phyloP scores from a whole-genome alignment of 2,797 vertebrate species.

The Pseudomugil tenellus region DNA sequence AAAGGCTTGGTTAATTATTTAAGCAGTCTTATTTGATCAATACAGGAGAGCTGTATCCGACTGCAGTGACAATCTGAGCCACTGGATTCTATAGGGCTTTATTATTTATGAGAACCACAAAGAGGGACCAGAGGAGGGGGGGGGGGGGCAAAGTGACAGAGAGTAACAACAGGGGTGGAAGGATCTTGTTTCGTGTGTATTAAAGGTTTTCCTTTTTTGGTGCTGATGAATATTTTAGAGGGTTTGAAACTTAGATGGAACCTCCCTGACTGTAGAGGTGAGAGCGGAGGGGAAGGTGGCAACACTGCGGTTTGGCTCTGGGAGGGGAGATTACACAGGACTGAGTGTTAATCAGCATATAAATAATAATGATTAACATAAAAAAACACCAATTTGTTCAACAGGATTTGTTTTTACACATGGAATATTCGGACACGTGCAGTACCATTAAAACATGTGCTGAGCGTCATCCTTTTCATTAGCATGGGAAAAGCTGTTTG shows the following conservation, averaged over 20 bases:
- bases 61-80: slow-evolving; percentile 81
- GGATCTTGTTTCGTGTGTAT: slow-evolving; percentile 80
- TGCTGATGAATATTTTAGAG: slow-evolving; percentile 82
- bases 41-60: slow-evolving; percentile 82
- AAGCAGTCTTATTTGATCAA: slow-evolving; percentile 84
- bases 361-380: not conserved
- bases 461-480: slow-evolving; percentile 11
- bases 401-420: no score
- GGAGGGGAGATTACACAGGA: slow-evolving; percentile 47
- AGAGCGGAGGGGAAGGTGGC: slow-evolving; percentile 58
- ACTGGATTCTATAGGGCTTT: slow-evolving; percentile 76
- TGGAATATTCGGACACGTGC: not conserved
- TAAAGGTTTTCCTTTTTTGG: slow-evolving; percentile 81
- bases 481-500: slow-evolving; percentile 4
- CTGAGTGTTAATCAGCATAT: not conserved
- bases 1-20: slow-evolving; percentile 86
- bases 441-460: not conserved
- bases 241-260: slow-evolving; percentile 77
- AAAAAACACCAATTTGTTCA: slow-evolving; percentile 2
- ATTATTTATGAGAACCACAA: slow-evolving; percentile 81
- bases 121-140: slow-evolving; percentile 60
- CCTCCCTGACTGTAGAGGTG: slow-evolving; percentile 68
- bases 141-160: slow-evolving; percentile 60
- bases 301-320: slow-evolving; percentile 57
- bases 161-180: slow-evolving; percentile 70